Evolutionary conservation across 2,797 vertebrate genomes (phyloP), one percentile per base, ranked within the genome.

Genomic region (Pangasius djambal): DNA sequence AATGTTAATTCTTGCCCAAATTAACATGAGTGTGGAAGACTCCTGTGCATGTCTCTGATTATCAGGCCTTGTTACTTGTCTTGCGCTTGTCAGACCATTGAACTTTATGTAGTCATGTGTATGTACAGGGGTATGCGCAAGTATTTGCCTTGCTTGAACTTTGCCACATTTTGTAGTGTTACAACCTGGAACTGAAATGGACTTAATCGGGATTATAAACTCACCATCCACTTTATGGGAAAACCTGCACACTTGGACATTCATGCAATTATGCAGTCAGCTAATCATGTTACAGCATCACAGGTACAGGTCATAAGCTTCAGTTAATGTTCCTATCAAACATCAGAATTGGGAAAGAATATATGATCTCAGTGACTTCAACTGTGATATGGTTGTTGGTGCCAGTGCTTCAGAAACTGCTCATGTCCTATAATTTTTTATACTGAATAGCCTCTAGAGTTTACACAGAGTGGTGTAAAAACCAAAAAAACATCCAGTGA

Each of bases 41-140:
- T 70, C 65, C 44, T 15, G 83, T 55, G n/a, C 65, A 37, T 85
- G 44, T 85, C 48, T 55, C 65, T 12, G 48, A 85, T 85, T 70
- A 85, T 85, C 83, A 85, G 83, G 20, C 20, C 65, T 85, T 85
- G 83, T 85, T 85, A 65, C 83, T 55, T 34, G 83, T 69, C 83
- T 85, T 34, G n/a, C 1, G 16, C 81, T 65, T 83, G 59, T 83
- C 81, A 83, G 37, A 48, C 63, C 44, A 84, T 20, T 65, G 63
- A 84, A 84, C 61, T 22, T 50, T 50, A 12, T 52, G 61, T 50
- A 31, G 16, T 5, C 44, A 20, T 67, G 40, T 50, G 44, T 10
- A 69, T 50, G 44, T 69, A 69, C 83, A 69, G 48, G 44, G 28
- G 18, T 34, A 22, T 34, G 63, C 40, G 20, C 15, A 50, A 18